Base-by-base conservation (phyloP, 2,797 vertebrate species). In the Gymnoscopelus microlampas region DNA sequence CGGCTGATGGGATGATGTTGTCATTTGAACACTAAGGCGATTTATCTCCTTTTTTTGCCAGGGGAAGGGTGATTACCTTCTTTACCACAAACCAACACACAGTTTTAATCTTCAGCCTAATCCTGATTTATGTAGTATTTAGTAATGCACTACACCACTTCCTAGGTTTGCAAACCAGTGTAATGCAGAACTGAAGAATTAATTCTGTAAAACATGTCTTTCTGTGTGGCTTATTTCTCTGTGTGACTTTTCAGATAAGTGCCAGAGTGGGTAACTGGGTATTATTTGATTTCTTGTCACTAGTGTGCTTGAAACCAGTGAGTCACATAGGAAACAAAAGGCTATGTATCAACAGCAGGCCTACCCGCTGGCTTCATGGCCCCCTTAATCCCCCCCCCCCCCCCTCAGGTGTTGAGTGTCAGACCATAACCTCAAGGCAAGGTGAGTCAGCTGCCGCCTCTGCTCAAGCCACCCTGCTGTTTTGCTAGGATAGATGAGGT, bases 381-480 rank as follows among this genome's bases (percentile, higher is more conserved):
- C 39, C 75, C 24, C 23, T 0, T 35, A 15, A 39, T 59, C 48
- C 49, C 7, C 35, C 51, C n/a, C 4, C 8, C 50, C 39, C 10
- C n/a, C 58, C 10, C 3, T 68, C 5, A n/a, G n/a, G 53, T 47
- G 59, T 26, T 23, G n/a, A 35, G 15, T 26, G 50, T 49, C 53
- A 39, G 35, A 51, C 9, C 54, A n/a, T 35, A 14, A 73, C n/a
- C 63, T 71, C 49, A 29, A 49, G 63, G 66, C 62, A 51, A 56
- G 51, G 32, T 74, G 71, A 84, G 65, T 81, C 81, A 61, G 62
- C 39, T 68, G 54, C 66, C 70, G 64, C 50, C 50, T 59, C 32
- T 54, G 19, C 59, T 76, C 70, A 77, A 69, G 80, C 87, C 75
- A 80, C 73, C 19, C 9, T 68, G 73, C 49, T 50, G 57, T 60